Base-by-base conservation (phyloP, 2,888 invertebrate species). In the Spatulosminthurus flaviceps region DNA sequence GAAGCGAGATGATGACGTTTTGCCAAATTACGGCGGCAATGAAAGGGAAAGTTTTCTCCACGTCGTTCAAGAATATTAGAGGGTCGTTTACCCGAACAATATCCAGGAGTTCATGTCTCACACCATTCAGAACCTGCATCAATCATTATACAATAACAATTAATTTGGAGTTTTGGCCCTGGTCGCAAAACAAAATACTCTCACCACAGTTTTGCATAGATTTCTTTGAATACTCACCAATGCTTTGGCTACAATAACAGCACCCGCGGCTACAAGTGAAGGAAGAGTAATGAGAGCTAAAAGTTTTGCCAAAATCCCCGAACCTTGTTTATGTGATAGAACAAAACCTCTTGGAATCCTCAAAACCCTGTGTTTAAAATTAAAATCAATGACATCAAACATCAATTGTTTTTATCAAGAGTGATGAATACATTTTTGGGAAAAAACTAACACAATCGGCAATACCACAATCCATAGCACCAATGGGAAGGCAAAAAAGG, bases 11-110 rank as follows among this genome's bases (percentile, higher is more conserved):
- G 16, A 11, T n/a, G 24, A 64, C 24, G 64, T 64, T 24, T 16
- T 64, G 64, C 22, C 26, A 64, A 64, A 64, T 64, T 16, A 64
- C 24, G 2, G 7, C 64, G 1, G 64, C 22, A 1, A 26, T 26
- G 24, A 13, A 24, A 1, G 64, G 64, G 24, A 64, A 64, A 4
- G 64, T 64, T 64, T 64, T 22, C 64, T 64, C 64, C 21, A 64
- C 24, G 26, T 64, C 64, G 16, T 64, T 26, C 64, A 64, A 22
- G 16, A 64, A 64, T 64, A 64, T 64, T 2, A 64, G 11, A 22
- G 64, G 64, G 24, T 64, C 64, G 26, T 64, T 64, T 16, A 24
- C 4, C 24, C 64, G 11, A 4, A 64, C 64, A 22, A 64, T 24
- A 2, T 64, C 64, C 64, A 64, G 24, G 24, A 22, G 7, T 22